A percentile compares a stretch with the other conserved stretches of the same genome.
These are phyloP conservation scores for Euwallacea similis DNA, from an alignment of 1,140 invertebrate genomes.

Conservation along the genomic window DNA sequence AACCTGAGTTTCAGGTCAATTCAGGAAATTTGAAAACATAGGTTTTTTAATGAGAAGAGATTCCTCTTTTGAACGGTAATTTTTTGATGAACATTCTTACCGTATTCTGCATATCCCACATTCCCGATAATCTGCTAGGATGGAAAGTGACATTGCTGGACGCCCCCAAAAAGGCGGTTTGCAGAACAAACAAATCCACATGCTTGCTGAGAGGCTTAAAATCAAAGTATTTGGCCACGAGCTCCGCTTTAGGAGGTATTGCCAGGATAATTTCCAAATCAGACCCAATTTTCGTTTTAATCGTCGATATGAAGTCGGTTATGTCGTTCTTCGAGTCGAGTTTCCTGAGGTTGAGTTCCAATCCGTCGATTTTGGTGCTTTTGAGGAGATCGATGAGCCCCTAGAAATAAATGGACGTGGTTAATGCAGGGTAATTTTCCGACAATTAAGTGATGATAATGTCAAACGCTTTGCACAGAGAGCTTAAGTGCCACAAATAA, in stretches of 20 bases:
- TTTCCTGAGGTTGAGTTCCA: constrained; percentile 66
- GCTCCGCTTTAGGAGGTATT: constrained; percentile 64
- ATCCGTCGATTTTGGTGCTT: constrained; percentile 63
- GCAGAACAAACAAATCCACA: constrained; percentile 67
- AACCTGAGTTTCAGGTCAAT: too few relatives aligned
- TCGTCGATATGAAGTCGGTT: constrained; percentile 59
- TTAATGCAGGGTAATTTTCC: neutral
- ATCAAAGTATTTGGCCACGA: constrained; percentile 71
- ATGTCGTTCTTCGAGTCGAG: constrained; percentile 61
- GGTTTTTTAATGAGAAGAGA: too few relatives aligned
- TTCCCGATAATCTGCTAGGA: constrained; percentile 73
- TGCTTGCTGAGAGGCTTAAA: constrained; percentile 65
- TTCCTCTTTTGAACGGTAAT: too few relatives aligned
- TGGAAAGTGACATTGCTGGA: constrained; percentile 71
- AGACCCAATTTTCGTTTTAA: constrained; percentile 59
- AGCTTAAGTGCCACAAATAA: neutral
- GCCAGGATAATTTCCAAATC: constrained; percentile 62
- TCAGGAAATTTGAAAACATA: too few relatives aligned
- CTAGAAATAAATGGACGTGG: constrained; percentile 50
- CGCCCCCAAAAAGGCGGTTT: constrained; percentile 69
- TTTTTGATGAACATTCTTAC: constrained; percentile 54
- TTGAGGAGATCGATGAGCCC: constrained; percentile 57
- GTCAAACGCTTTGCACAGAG: neutral
- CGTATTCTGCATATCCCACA: constrained; percentile 77
- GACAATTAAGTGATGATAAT: neutral